A percentile compares a stretch with the other conserved stretches of the same genome.
Evolutionary conservation across 2,888 invertebrate species (phyloP).

Genomic region (Callosobruchus maculatus): DNA sequence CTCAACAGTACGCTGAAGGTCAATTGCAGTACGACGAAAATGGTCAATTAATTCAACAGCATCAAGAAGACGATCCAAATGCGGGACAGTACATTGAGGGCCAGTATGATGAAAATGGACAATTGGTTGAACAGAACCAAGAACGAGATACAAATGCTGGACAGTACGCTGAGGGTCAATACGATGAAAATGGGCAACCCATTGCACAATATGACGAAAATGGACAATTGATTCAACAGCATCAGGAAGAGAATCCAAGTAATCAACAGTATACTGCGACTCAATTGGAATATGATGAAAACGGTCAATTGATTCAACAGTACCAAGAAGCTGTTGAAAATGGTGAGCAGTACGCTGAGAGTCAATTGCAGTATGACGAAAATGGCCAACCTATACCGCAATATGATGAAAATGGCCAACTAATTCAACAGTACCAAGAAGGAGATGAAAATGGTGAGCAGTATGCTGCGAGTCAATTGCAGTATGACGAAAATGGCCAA

Average conservation of each 20-base stretch:
- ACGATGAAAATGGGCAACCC: conserved; percentile 27
- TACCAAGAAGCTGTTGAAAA: conserved; percentile 11
- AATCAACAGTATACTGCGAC: conserved; percentile 17
- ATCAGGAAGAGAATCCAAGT: conserved; percentile 18
- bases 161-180: conserved; percentile 6
- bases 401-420: conserved; percentile 26
- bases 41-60: neutral
- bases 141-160: conserved; percentile 1
- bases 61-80: conserved; percentile 11
- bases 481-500: conserved; percentile 19
- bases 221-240: conserved; percentile 22
- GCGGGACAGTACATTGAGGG: neutral
- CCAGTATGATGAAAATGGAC: conserved; percentile 13
- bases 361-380: conserved; percentile 18
- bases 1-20: neutral
- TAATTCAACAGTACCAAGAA: conserved; percentile 12
- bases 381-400: conserved; percentile 24
- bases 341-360: neutral
- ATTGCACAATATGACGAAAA: conserved; percentile 14
- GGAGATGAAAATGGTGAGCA: conserved; percentile 13
- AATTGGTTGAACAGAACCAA: conserved; percentile 6
- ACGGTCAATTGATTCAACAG: conserved; percentile 12
- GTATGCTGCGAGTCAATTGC: conserved; percentile 21
- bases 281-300: conserved; percentile 19
- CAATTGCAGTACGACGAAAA: conserved; percentile 12